Evolutionary conservation across 2,888 invertebrate genomes (phyloP).

Genomic region (Clepsis dumicolana): DNA sequence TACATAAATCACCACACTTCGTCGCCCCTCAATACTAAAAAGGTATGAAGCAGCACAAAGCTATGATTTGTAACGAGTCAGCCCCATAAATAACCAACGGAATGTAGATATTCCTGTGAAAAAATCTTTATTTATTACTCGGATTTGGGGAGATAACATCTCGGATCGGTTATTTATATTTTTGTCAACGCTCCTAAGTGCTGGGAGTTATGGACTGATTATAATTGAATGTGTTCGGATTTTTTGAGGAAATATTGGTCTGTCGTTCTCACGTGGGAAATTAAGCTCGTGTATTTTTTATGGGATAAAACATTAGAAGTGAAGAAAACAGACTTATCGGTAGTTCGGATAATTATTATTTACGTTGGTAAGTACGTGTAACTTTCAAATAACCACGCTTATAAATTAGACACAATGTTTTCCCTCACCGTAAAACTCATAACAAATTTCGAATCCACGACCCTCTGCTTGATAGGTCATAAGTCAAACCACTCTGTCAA

Average conservation of each 20-base stretch:
- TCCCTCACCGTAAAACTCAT: no score
- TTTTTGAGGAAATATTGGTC: neutral
- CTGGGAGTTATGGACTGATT: conserved; percentile 44
- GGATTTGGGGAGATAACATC: conserved; percentile 65
- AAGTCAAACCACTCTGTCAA: no score
- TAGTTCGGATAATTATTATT: no score
- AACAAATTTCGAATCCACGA: no score
- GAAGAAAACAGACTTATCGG: no score
- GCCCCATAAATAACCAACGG: conserved; percentile 67
- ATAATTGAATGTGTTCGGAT: conserved; percentile 43
- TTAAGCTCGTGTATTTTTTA: neutral
- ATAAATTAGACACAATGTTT: no score
- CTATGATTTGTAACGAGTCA: conserved; percentile 75
- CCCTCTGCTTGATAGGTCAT: no score
- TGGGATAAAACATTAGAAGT: no score
- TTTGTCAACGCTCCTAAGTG: conserved; percentile 53
- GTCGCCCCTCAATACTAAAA: conserved; percentile 62
- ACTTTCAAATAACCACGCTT: no score
- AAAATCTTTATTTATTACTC: conserved; percentile 73
- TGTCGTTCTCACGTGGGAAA: neutral
- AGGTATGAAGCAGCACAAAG: conserved; percentile 61
- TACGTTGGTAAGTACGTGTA: no score
- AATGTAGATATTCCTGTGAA: conserved; percentile 59
- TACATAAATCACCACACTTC: conserved; percentile 76
- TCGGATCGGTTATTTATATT: conserved; percentile 49